Percentiles rank a stretch among this genome's conserved stretches.
Evolutionary conservation across 2,113 vertebrate genomes (phyloP).

Genomic region (Serilophus lunatus): DNA sequence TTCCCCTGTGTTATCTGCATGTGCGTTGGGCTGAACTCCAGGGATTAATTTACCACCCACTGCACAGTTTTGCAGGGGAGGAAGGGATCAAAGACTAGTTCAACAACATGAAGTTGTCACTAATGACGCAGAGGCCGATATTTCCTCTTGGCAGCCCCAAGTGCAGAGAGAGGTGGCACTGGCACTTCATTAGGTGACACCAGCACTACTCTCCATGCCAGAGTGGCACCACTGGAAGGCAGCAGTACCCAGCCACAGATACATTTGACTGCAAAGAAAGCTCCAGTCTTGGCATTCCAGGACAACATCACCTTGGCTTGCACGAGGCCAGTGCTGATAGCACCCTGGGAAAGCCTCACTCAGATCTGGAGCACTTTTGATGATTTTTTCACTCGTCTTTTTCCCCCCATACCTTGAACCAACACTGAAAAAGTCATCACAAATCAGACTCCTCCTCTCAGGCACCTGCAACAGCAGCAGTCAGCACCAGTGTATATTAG

Average conservation of each 20-base stretch:
- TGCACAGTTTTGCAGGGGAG: neutral
- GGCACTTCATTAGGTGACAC: neutral
- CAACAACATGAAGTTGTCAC: neutral
- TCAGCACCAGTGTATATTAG: neutral
- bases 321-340: neutral
- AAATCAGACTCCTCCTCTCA: neutral
- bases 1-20: neutral
- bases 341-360: neutral
- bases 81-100: conserved; percentile 31
- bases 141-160: neutral
- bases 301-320: neutral
- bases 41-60: conserved; percentile 36
- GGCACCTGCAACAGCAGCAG: neutral
- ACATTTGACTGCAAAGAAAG: neutral
- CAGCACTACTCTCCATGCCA: neutral
- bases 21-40: conserved; percentile 9
- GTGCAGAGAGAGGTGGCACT: neutral
- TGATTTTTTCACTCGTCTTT: neutral
- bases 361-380: neutral
- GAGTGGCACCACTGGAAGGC: neutral
- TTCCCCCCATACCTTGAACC: neutral
- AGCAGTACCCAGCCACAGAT: fast-evolving
- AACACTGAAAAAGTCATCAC: neutral
- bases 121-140: neutral
- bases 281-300: neutral